phyloP scores from a whole-genome alignment of 53 echinoderm and acorn worm species.

The Crossaster papposus region DNA sequence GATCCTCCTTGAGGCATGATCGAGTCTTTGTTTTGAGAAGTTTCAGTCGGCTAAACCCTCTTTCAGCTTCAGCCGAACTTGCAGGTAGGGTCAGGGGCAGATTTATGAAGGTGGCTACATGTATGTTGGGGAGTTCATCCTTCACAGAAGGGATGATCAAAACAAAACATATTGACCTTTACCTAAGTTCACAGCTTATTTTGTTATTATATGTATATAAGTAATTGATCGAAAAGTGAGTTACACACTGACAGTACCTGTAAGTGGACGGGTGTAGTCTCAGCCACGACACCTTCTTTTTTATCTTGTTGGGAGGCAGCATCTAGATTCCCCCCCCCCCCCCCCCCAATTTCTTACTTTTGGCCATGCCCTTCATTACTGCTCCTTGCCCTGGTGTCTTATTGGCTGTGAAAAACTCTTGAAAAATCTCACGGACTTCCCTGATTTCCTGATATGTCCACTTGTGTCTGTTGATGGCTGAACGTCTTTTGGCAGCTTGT shows the following conservation, averaged over 20 bases:
- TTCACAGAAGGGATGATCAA: no score
- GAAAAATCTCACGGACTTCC: not conserved
- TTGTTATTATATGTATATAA: no score
- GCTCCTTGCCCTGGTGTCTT: slow-evolving; percentile 42
- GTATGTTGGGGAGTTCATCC: slow-evolving; percentile 41
- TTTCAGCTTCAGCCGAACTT: slow-evolving; percentile 52
- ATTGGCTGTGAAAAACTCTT: not conserved
- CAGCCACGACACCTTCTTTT: slow-evolving; percentile 39
- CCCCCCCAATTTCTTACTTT: slow-evolving; percentile 24
- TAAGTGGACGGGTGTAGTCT: slow-evolving; percentile 40
- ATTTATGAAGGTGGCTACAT: slow-evolving; percentile 31
- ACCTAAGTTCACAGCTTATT: no score
- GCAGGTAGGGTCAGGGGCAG: slow-evolving; percentile 47
- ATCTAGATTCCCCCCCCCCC: slow-evolving; percentile 15
- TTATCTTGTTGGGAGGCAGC: no score
- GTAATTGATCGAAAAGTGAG: no score
- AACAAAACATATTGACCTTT: no score
- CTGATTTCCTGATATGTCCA: not conserved
- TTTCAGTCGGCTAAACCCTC: slow-evolving; percentile 46
- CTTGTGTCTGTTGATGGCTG: not conserved
- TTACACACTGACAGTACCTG: no score
- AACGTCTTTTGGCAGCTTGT: not conserved
- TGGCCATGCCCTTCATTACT: slow-evolving; percentile 19
- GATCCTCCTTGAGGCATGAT: slow-evolving; percentile 17
- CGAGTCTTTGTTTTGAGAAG: slow-evolving; percentile 39